Base-by-base conservation (phyloP, 92 coral and sea anemone genomes). In the Porites cylindrica region DNA sequence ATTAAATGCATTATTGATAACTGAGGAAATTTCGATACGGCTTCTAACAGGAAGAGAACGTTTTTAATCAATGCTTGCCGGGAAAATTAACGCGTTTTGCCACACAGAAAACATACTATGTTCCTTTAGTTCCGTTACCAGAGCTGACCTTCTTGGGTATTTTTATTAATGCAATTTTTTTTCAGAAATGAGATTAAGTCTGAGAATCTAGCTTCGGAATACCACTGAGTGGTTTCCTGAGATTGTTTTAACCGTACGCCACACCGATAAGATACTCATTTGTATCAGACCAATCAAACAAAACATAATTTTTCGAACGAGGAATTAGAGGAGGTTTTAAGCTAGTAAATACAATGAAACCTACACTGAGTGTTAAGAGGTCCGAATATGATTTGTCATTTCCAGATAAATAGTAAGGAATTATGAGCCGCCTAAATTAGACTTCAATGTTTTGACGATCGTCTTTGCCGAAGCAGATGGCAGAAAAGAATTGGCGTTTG, bases 381-480 rank as follows among this genome's bases (percentile, higher is more conserved):
- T 47, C 66, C 51, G 80, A 75, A 73, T 73, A 65, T 47, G 80
- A 61, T 61, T 73, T 83, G 87, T 73, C 80, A 75, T 51, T 50
- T 74, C 74, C 64, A 83, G 72, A 83, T 83, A 75, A 83, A 74
- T 83, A 83, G n/a, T 38, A 38, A 78, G 62, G 68, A 50, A 74
- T 83, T 75, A 74, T 73, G 62, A 83, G 59, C 75, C 60, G 63
- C 61, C 65, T 19, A 83, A 51, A 75, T 51, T 65, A 73, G 62
- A 75, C 72, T 38, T 38, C 47, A 38, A 38, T 38, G 75, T 73
- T 83, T 56, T 63, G 80, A 20, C 47, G 18, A 65, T 62, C 80
- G 32, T 16, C 51, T 50, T 73, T 51, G 10, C 70, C 26, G 83
- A 53, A 85, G 89, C 89, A 85, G 89, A 85, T 85, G 89, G 89